phyloP scores from a whole-genome alignment of 2,113 vertebrate genomes.

The Sinocyclocheilus anophthalmus region DNA sequence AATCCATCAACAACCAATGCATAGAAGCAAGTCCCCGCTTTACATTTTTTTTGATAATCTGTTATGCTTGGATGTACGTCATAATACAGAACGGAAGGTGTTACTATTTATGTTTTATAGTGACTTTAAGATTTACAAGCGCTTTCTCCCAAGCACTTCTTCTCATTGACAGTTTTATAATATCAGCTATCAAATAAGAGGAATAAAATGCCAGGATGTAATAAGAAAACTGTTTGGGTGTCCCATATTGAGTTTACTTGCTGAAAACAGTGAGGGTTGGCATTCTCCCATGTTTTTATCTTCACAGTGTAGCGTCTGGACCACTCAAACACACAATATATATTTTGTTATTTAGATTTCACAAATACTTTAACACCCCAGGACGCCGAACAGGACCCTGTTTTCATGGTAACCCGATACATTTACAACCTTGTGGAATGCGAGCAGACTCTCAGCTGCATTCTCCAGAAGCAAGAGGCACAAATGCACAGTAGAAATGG shows the following conservation, averaged over 20 bases:
- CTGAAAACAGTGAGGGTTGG: constrained; percentile 9
- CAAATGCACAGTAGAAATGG: no score
- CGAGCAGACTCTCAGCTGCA: no score
- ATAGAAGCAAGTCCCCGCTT: no score
- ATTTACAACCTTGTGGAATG: no score
- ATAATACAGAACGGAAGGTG: not conserved
- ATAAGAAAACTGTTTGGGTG: constrained; percentile 30
- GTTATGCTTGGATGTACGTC: not conserved
- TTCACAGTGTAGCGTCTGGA: not conserved
- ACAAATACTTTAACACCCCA: no score
- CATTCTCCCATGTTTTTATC: not conserved
- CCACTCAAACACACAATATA: no score
- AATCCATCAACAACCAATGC: no score
- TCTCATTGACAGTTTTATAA: not conserved
- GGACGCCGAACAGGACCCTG: no score
- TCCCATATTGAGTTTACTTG: constrained; percentile 5
- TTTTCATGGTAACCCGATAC: no score
- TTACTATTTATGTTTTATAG: not conserved
- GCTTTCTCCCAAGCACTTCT: not conserved
- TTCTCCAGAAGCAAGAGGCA: no score
- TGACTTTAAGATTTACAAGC: not conserved
- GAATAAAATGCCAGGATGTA: not conserved
- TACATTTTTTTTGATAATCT: no score
- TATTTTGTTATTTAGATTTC: no score
- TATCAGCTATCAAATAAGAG: not conserved